A percentile compares a stretch with the other conserved stretches of the same genome.
phyloP scores from a whole-genome alignment of 2,113 vertebrate genomes.

The Anolis carolinensis region DNA sequence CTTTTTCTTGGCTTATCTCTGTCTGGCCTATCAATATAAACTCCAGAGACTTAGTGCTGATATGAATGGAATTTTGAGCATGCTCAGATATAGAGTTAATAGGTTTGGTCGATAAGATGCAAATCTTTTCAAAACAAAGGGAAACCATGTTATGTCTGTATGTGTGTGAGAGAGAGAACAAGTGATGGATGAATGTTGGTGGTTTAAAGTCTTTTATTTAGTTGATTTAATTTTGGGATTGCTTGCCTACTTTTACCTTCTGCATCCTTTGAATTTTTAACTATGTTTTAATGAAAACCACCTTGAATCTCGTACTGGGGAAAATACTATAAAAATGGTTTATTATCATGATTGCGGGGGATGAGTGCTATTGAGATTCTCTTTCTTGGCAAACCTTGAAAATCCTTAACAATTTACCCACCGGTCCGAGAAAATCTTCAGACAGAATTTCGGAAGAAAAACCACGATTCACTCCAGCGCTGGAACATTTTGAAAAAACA shows the following conservation, averaged over 20 bases:
- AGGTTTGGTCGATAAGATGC: neutral
- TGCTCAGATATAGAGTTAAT: too few relatives aligned
- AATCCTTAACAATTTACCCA: constrained; percentile 62
- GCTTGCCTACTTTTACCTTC: too few relatives aligned
- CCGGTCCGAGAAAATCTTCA: constrained; percentile 79
- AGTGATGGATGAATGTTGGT: neutral
- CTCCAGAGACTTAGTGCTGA: too few relatives aligned
- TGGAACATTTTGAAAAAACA: constrained; percentile 78
- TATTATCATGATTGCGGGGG: too few relatives aligned
- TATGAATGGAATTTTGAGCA: neutral
- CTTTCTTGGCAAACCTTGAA: rapidly evolving
- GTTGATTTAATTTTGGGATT: too few relatives aligned
- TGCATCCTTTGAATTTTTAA: too few relatives aligned
- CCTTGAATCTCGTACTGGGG: too few relatives aligned
- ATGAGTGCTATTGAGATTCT: neutral
- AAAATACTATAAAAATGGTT: too few relatives aligned
- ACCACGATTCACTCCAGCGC: constrained; percentile 78
- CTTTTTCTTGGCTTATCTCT: neutral
- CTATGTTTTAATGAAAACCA: too few relatives aligned
- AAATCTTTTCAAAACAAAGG: neutral
- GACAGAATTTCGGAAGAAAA: constrained; percentile 71
- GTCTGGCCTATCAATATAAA: neutral
- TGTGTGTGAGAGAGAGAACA: too few relatives aligned
- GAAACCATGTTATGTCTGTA: neutral
- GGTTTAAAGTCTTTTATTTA: too few relatives aligned